Conservation (phyloP, 2,888 invertebrate genomes). For the Lepidochitona cinerea region DNA sequence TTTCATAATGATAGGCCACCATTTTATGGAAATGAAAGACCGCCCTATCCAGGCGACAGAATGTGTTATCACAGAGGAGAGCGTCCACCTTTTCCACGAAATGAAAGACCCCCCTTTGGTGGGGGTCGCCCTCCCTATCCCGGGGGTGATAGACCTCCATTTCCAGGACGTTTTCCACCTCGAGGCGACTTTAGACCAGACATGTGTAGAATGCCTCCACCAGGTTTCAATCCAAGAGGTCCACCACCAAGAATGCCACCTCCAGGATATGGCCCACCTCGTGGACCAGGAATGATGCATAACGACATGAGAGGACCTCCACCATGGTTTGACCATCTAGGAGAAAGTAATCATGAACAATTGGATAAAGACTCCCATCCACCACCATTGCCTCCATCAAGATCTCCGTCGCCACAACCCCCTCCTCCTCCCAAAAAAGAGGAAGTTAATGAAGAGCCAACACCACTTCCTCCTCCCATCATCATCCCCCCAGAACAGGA, state of each 20-base stretch:
- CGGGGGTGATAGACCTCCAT: neutral
- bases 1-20: slow-evolving; percentile 37
- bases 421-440: slow-evolving; percentile 56
- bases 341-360: neutral
- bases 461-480: slow-evolving; percentile 42
- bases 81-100: neutral
- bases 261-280: slow-evolving; percentile 23
- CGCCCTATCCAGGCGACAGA: slow-evolving; percentile 13
- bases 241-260: slow-evolving; percentile 31
- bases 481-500: slow-evolving; percentile 66
- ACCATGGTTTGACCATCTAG: neutral
- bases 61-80: slow-evolving; percentile 2
- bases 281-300: slow-evolving; percentile 24
- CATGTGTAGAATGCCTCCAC: slow-evolving; percentile 18
- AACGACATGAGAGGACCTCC: neutral
- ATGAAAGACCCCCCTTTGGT: neutral
- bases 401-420: slow-evolving; percentile 57
- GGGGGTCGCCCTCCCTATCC: neutral
- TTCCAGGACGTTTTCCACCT: neutral
- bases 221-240: slow-evolving; percentile 1
- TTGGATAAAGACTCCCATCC: slow-evolving; percentile 26
- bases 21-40: slow-evolving; percentile 31
- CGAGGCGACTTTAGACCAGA: slow-evolving; percentile 14
- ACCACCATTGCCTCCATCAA: slow-evolving; percentile 59
- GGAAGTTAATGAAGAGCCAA: slow-evolving; percentile 40